These are phyloP conservation scores for Osmoderma eremita DNA, from an alignment of 2,888 invertebrate genomes.

Conservation along the genomic window DNA sequence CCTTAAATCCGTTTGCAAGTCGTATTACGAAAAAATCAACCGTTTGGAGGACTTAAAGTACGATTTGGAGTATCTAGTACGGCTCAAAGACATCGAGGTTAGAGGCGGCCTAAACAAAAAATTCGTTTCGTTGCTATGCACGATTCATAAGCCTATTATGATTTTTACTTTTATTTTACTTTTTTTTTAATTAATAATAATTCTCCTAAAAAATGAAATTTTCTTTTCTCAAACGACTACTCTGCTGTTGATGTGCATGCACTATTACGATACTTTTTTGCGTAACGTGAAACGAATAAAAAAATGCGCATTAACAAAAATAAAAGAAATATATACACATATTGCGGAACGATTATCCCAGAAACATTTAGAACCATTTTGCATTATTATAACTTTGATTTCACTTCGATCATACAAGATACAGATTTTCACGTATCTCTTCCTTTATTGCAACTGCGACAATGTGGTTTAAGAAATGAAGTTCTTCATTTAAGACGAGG, in stretches of 20 bases:
- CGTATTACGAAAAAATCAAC: conserved; percentile 88
- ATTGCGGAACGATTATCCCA: not conserved
- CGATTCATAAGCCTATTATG: conserved; percentile 25
- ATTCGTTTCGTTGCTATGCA: conserved; percentile 39
- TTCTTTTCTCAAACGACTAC: conserved; percentile 35
- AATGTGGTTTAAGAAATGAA: not conserved
- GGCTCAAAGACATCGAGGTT: conserved; percentile 99
- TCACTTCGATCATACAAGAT: conserved; percentile 20
- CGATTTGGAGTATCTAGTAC: conserved; percentile 98
- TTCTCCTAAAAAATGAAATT: conserved; percentile 18
- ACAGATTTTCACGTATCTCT: too few species aligned
- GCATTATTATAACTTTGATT: conserved; percentile 5
- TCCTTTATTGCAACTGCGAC: conserved; percentile 9
- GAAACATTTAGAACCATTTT: conserved; percentile 6
- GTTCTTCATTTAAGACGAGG: conserved; percentile 16
- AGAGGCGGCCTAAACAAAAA: conserved; percentile 57
- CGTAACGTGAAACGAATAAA: conserved; percentile 18
- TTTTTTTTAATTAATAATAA: conserved; percentile 22
- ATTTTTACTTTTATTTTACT: too few species aligned
- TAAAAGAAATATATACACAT: conserved; percentile 20
- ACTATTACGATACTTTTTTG: conserved; percentile 10
- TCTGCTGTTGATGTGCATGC: conserved; percentile 38
- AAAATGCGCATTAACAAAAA: conserved; percentile 32
- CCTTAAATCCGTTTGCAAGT: conserved; percentile 79
- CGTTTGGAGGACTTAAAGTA: conserved; percentile 94